These are phyloP conservation scores for Anoplius nigerrimus DNA, from an alignment of 2,888 invertebrate species.

Conservation along the genomic window DNA sequence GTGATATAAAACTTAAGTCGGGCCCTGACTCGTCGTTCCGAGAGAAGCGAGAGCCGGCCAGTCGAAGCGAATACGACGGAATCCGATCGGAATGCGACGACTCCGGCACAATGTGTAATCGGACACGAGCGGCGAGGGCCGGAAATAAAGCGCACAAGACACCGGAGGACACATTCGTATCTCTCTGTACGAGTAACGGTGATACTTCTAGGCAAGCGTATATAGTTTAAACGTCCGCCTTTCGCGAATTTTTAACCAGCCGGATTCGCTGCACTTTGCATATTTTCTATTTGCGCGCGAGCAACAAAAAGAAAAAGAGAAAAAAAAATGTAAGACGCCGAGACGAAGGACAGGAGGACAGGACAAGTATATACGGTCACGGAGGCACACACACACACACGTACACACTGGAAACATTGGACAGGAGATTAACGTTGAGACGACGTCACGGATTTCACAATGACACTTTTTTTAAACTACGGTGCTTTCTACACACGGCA, in stretches of 20 bases:
- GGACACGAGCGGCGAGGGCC: not conserved
- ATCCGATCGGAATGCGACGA: constrained; percentile 10
- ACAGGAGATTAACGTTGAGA: constrained; percentile 30
- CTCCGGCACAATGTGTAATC: constrained; percentile 14
- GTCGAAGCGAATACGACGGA: too few species aligned
- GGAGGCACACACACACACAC: constrained; percentile 7
- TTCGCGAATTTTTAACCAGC: not conserved
- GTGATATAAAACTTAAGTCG: constrained; percentile 67
- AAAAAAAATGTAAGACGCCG: constrained; percentile 4
- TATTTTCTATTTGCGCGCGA: constrained; percentile 53
- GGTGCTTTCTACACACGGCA: too few species aligned
- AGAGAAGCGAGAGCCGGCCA: not conserved
- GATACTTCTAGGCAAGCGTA: constrained; percentile 5
- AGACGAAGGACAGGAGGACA: too few species aligned
- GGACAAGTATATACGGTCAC: constrained; percentile 41
- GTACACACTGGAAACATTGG: not conserved
- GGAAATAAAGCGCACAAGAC: constrained; percentile 9
- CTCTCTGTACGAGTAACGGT: constrained; percentile 22
- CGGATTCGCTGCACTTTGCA: constrained; percentile 39
- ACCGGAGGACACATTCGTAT: too few species aligned
- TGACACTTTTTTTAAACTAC: too few species aligned
- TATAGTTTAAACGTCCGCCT: not conserved
- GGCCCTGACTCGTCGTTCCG: constrained; percentile 33
- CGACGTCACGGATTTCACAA: constrained; percentile 45
- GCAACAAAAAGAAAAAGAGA: constrained; percentile 4